Evolutionary conservation across 2,797 vertebrate species (phyloP).

Genomic region (Gambusia yucatana): DNA sequence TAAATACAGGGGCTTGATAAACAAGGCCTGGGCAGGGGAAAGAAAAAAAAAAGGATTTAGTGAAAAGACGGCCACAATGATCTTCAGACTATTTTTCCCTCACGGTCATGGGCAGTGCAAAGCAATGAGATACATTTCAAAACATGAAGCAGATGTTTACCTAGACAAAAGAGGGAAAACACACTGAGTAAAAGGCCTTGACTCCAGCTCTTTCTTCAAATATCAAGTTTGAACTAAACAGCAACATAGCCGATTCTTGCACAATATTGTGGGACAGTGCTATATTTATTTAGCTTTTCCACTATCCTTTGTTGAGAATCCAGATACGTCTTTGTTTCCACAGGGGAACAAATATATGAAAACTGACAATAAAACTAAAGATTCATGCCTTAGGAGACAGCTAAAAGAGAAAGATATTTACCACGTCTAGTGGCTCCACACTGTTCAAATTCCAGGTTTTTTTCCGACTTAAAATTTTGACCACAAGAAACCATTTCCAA

Average conservation of each 20-base stretch:
- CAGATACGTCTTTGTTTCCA: slow-evolving; percentile 57
- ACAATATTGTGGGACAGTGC: slow-evolving; percentile 61
- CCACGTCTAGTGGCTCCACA: slow-evolving; percentile 1
- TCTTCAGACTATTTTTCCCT: slow-evolving; percentile 81
- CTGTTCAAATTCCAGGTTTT: background rate
- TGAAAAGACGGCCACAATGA: slow-evolving; percentile 79
- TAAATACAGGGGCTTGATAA: slow-evolving; percentile 91
- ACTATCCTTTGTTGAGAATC: slow-evolving; percentile 65
- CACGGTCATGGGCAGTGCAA: slow-evolving; percentile 77
- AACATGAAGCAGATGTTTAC: slow-evolving; percentile 84
- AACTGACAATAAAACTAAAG: slow-evolving; percentile 62
- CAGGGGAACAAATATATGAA: slow-evolving; percentile 63
- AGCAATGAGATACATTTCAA: slow-evolving; percentile 79
- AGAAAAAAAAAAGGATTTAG: slow-evolving; percentile 72
- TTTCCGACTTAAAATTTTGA: background rate
- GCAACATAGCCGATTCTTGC: slow-evolving; percentile 66
- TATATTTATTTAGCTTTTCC: slow-evolving; percentile 62
- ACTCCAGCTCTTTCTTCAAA: slow-evolving; percentile 65
- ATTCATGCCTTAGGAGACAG: slow-evolving; percentile 44
- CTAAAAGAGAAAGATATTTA: slow-evolving; percentile 46
- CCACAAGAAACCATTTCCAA: background rate
- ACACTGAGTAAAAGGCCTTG: slow-evolving; percentile 54
- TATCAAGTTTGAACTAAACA: slow-evolving; percentile 60
- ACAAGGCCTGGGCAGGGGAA: slow-evolving; percentile 81
- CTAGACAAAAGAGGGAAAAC: slow-evolving; percentile 72